Base-by-base conservation (phyloP, 1,140 invertebrate species). In the Eupristina koningsbergeri region DNA sequence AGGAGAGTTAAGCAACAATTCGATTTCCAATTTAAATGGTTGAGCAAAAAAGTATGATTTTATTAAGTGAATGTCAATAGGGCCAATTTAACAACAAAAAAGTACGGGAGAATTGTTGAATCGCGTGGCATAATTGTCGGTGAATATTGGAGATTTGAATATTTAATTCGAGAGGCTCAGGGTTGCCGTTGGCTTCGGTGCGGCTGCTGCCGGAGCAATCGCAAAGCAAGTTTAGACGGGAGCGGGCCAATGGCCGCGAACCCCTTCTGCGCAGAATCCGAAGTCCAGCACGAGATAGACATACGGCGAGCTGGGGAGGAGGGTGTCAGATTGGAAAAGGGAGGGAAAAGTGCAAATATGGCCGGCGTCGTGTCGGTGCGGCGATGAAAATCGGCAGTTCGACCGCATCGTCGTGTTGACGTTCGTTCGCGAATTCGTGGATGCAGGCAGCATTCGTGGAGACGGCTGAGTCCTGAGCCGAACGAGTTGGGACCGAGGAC, bases 331-430 rank as follows among this genome's bases (percentile, higher is more conserved):
- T 36, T 26, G 64, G 79, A 74, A 83, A 83, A 83, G 61, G 81
- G 81, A 83, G 81, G 81, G 81, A 83, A 83, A 83, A 83, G 81
- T 63, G 81, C 73, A 53, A 83, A 83, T 77, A 83, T 77, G 81
- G 81, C 81, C 81, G 81, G 74, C 81, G 17, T 67, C 73, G 45
- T 69, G 74, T 77, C 74, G 81, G 45, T 77, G 74, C 61, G 45
- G 58, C 74, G 61, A 53, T 73, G 67, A 73, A 73, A 83, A 78
- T 73, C 75, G 74, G 39, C 41, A 64, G 58, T 77, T 80, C 31
- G 19, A 36, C 11, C 9, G 17, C 31, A 50, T 6, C 41, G 73
- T 34, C 73, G 73, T 50, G 45, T n/a, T 26, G 53, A 29, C n/a
- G 26, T 74, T 41, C 5, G 13, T 45, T 74, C 45, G 41, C 34